Evolutionary conservation across 2,888 invertebrate species (phyloP).

Genomic region (Mythimna pallens): DNA sequence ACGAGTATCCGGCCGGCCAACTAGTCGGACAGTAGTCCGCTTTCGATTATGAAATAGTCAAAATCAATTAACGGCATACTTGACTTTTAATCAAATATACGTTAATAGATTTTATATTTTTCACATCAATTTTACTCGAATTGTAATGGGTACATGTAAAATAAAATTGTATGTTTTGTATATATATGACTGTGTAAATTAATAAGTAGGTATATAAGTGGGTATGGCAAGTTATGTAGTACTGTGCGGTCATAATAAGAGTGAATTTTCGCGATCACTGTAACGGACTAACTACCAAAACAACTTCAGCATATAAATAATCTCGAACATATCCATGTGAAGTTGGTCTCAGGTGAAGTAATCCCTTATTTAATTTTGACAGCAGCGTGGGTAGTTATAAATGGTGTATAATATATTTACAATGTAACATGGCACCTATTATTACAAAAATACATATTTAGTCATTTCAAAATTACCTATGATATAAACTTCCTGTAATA

Average conservation of each 20-base stretch:
- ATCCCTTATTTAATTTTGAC: conserved; percentile 19
- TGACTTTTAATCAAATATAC: conserved; percentile 27
- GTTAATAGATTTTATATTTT: conserved; percentile 35
- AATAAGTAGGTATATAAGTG: conserved; percentile 20
- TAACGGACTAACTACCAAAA: conserved; percentile 8
- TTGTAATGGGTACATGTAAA: conserved; percentile 39
- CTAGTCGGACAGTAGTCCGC: conserved; percentile 21
- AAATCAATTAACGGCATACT: conserved; percentile 29
- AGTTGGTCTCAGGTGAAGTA: not conserved
- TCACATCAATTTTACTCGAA: conserved; percentile 45
- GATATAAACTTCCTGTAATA: conserved; percentile 26
- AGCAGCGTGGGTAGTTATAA: conserved; percentile 16
- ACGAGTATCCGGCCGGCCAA: conserved; percentile 29
- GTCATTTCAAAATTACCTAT: conserved; percentile 43
- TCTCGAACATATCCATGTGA: conserved; percentile 30
- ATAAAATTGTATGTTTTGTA: conserved; percentile 35
- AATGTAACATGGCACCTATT: conserved; percentile 54
- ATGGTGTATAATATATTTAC: conserved; percentile 44
- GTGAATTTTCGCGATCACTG: not conserved
- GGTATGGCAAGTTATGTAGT: conserved; percentile 53
- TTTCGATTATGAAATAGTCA: not conserved
- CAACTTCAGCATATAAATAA: not conserved
- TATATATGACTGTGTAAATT: conserved; percentile 32
- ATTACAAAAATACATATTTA: conserved; percentile 38
- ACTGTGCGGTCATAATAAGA: conserved; percentile 20